phyloP scores from a whole-genome alignment of 1,140 invertebrate species.

The Euura saliciscinereae region DNA sequence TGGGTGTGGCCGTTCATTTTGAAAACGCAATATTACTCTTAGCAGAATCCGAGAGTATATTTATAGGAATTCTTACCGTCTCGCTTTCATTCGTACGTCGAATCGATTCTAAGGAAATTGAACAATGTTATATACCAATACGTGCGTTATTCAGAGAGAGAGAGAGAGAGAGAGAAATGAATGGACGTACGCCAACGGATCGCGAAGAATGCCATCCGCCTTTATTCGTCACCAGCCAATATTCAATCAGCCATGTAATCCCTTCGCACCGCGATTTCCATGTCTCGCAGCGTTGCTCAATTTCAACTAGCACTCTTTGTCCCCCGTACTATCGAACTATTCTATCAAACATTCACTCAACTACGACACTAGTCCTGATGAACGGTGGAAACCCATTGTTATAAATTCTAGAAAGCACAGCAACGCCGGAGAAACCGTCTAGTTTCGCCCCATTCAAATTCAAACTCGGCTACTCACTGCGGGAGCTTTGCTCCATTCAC shows the following conservation, averaged over 20 bases:
- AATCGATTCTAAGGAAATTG: not conserved
- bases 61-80: not conserved
- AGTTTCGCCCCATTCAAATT: constrained; percentile 3
- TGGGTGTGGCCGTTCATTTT: not conserved
- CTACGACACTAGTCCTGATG: not conserved
- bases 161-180: too few species aligned
- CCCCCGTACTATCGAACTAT: not conserved
- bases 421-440: not conserved
- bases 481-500: too few species aligned
- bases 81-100: not conserved
- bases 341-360: not conserved
- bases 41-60: not conserved
- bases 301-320: too few species aligned
- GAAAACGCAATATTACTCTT: not conserved
- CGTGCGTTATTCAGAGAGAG: not conserved
- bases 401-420: not conserved
- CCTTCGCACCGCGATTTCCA: too few species aligned
- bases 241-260: too few species aligned
- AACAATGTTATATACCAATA: not conserved
- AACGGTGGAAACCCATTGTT: not conserved
- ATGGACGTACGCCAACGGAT: too few species aligned
- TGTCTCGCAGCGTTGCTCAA: too few species aligned
- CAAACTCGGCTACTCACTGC: not conserved
- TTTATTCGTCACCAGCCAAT: too few species aligned
- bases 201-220: too few species aligned